These are phyloP conservation scores for Polymixis flavicincta DNA, from an alignment of 2,888 invertebrate genomes.

Conservation along the genomic window DNA sequence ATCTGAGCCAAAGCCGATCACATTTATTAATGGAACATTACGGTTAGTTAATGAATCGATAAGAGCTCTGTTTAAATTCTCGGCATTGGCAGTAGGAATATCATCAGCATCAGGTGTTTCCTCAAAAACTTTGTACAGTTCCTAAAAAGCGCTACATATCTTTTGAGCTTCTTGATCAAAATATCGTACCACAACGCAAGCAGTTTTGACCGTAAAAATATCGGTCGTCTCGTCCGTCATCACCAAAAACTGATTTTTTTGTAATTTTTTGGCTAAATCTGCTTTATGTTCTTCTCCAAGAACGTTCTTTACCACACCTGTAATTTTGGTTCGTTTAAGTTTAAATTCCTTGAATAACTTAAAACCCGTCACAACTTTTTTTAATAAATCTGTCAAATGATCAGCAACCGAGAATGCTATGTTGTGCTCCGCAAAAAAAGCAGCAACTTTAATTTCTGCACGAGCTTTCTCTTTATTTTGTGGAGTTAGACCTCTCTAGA, in stretches of 20 bases:
- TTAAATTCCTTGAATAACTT: neutral
- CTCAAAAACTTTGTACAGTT: neutral
- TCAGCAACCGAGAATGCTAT: slow-evolving; percentile 8
- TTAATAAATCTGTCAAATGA: neutral
- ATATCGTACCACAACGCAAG: too few relatives aligned
- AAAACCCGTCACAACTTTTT: neutral
- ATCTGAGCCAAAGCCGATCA: neutral
- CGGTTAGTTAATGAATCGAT: slow-evolving; percentile 19
- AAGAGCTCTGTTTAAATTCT: slow-evolving; percentile 41
- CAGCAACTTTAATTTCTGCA: slow-evolving; percentile 9
- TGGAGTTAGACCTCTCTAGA: slow-evolving; percentile 3
- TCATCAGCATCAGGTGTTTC: neutral
- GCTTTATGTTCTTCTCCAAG: slow-evolving; percentile 13
- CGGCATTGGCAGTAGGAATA: slow-evolving; percentile 24
- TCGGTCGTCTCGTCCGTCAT: slow-evolving; percentile 11
- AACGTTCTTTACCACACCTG: slow-evolving; percentile 9
- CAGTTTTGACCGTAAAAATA: too few relatives aligned
- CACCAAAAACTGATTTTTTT: slow-evolving; percentile 6
- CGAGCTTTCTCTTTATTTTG: neutral
- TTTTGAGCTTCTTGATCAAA: too few relatives aligned
- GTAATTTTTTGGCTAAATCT: slow-evolving; percentile 7
- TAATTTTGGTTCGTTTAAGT: slow-evolving; percentile 3
- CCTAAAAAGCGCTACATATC: neutral
- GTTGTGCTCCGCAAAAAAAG: neutral
- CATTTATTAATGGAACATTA: neutral